Base-by-base conservation (phyloP, 2,888 invertebrate genomes). In the Cotesia congregata region DNA sequence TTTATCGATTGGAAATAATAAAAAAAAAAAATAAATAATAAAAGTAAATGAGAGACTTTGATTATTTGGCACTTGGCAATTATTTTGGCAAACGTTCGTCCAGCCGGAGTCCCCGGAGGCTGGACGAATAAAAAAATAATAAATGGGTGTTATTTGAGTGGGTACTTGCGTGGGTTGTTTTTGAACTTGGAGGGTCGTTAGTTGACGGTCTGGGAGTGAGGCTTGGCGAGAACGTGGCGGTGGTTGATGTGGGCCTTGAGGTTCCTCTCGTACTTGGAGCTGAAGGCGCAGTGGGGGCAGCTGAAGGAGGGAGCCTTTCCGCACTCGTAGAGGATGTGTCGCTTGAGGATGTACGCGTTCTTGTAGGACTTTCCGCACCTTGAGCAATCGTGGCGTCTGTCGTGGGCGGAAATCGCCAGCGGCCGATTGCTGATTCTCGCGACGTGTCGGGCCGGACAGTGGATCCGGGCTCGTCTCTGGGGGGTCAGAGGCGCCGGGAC, bases 311-410 rank as follows among this genome's bases (percentile, higher is more conserved):
- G 90, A 1, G 89, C 89, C 78, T 90, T 90, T 39, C 91, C 90
- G 81, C 91, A 91, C 80, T 91, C 91, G 83, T 90, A 91, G 0
- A 88, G 90, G 86, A 91, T 87, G 81, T 93, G 93, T 12, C 93
- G 90, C 82, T 92, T 92, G 76, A 93, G 87, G 80, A 93, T 93
- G 65, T 93, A 92, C 81, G 92, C 92, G 79, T 93, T 91, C 83
- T 92, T 90, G 87, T 93, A 93, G 80, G 91, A 92, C 88, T 92
- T 93, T 80, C 91, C 91, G 83, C 93, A 93, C 15, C 92, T 91
- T 69, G 90, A 89, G 84, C 93, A 93, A 78, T 91, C 86, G 80
- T 89, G 89, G 6, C 89, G 88, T 4, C 88, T 86, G 72, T 87
- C 87, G 73, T 85, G 87, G 5, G 81, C 74, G 17, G 82, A 81